Evolutionary conservation across 2,113 vertebrate genomes (phyloP), one percentile per base, ranked within the genome.

Genomic region (Callithrix jacchus): DNA sequence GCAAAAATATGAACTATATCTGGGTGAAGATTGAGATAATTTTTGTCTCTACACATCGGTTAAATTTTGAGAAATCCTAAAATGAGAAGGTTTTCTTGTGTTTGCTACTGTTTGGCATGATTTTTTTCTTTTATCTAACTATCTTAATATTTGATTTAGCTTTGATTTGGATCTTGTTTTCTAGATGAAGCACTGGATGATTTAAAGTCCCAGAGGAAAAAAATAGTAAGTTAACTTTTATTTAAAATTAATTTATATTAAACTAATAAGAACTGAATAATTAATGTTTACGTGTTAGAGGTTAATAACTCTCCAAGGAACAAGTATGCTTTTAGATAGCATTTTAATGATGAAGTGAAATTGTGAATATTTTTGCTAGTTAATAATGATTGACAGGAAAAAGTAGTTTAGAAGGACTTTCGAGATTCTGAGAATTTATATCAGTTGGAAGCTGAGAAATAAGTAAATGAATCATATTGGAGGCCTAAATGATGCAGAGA

Each of bases 131-230:
- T 14, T 97, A 70, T 91, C 37, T 97, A 80, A 81, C 52, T 20
- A 82, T 94, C 13, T 92, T 95, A 96, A 2, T 94, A 73, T 93
- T 87, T 98, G 37, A 97, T 88, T 98, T 96, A 98, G 73, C 76
- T 35, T 93, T 68, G 37, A 82, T 91, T 81, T 95, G 71, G 98
- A 86, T 98, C 54, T 94, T 96, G 94, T 93, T 98, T 98, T 98
- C 95, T 96, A 99, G 99, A 99, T 99, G 99, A 99, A 95, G 99
- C 99, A 0, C 98, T 99, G 96, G 99, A 99, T 97, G 99, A 99
- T 96, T 98, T 99, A 97, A 99, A 99, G 98, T 98, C 97, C 95
- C 98, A 99, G 98, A 99, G 99, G 99, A 99, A 99, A 98, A 99
- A 99, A 99, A 99, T 99, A 98, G 99, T 99, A 99, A 99, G 99